Percentiles rank a stretch among this genome's conserved stretches.
Conservation (phyloP, 2,888 invertebrate genomes). For the Drosophila algonquin region DNA sequence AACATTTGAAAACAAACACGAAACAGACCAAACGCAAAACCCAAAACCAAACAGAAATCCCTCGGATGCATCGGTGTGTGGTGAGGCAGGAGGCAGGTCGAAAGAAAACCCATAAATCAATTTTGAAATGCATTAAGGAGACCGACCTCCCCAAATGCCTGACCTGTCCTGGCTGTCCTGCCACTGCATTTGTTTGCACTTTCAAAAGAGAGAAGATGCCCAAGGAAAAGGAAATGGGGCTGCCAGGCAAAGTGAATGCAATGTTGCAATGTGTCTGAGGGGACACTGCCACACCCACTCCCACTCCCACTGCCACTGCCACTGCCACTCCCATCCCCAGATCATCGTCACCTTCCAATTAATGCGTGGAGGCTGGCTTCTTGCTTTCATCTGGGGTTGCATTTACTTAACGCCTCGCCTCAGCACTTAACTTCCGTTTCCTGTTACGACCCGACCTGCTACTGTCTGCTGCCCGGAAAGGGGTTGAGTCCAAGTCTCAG, state of each 20-base stretch:
- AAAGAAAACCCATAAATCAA: constrained; percentile 81
- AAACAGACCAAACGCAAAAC: constrained; percentile 5
- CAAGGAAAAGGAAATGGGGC: constrained; percentile 43
- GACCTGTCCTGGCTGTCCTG: not conserved
- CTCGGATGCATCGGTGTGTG: constrained; percentile 12
- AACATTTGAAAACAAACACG: constrained; percentile 79
- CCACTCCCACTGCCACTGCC: not conserved
- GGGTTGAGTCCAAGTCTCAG: constrained; percentile 28
- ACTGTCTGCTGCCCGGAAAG: constrained; percentile 21
- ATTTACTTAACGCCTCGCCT: constrained; percentile 80
- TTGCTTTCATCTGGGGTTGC: constrained; percentile 69
- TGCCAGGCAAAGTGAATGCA: constrained; percentile 58
- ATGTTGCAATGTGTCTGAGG: constrained; percentile 32
- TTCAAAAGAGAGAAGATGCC: constrained; percentile 24
- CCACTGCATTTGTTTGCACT: constrained; percentile 6
- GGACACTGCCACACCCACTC: no score
- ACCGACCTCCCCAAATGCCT: not conserved
- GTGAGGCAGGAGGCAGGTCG: constrained; percentile 47
- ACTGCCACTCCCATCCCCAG: not conserved
- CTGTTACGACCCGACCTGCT: constrained; percentile 69
- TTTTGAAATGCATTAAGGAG: constrained; percentile 75
- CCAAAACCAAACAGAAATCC: constrained; percentile 33
- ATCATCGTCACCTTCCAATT: constrained; percentile 72
- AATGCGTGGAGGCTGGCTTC: constrained; percentile 71
- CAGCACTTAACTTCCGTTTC: constrained; percentile 82